Base-by-base conservation (phyloP, 2,888 invertebrate genomes). In the Adineta ricciae region DNA sequence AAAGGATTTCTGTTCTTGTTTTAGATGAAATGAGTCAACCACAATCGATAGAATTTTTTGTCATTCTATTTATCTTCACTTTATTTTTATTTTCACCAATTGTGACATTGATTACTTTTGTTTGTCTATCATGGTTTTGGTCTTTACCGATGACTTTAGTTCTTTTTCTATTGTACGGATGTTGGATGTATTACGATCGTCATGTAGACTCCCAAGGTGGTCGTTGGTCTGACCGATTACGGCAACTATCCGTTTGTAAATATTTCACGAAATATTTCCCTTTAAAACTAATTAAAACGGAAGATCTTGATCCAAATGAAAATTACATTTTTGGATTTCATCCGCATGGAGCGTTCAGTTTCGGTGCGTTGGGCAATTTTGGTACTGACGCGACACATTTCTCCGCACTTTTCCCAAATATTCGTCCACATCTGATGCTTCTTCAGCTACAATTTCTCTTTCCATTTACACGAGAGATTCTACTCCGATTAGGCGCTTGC, bases 331-430 rank as follows among this genome's bases (percentile, higher is more conserved):
- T 73, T 86, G 95, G 95, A 11, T 93, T 93, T 86, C 96, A 95
- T 90, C 97, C 97, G 0, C 97, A 97, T 90, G 97, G 97, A 1
- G 92, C 96, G 0, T 91, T 97, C n/a, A 94, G 94, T 83, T 93
- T 93, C 38, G 96, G 96, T 0, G 93, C 93, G 0, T 94, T 95
- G 87, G 93, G 93, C 0, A 93, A 94, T 72, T 96, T 97, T 91
- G 93, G 93, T 0, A 94, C 94, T 0, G 94, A 92, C 87, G 92
- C 90, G 21, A 90, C 90, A 0, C 90, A 90, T 27, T 91, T 92
- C 87, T 89, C 90, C 83, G 87, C 90, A 84, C 85, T 88, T 54
- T 92, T 91, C 87, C 92, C 92, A 38, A 91, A 91, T 11, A 89
- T 92, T 21, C 88, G 87, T 21, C 89, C 92, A 1, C 90, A 90